Conservation (phyloP, 1,140 invertebrate species). For the Saccostrea glomerata region DNA sequence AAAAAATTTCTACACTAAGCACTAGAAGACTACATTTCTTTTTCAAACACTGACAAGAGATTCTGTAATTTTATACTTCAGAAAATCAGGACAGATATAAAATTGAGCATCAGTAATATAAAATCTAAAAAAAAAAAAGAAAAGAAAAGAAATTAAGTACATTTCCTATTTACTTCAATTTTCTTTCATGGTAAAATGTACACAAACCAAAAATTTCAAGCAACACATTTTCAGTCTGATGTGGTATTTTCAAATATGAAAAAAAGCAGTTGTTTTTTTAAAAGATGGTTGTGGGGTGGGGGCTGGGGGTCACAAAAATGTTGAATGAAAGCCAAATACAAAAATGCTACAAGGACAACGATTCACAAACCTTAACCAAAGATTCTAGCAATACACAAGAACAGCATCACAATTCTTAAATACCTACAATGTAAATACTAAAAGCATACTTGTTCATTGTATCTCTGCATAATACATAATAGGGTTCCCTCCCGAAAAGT, state of each 20-base stretch:
- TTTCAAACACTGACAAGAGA: neutral
- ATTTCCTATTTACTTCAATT: neutral
- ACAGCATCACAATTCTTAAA: neutral
- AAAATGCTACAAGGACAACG: neutral
- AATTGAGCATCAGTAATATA: conserved; percentile 22
- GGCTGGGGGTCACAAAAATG: too few species aligned
- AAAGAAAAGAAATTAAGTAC: neutral
- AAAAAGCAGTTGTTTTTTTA: neutral
- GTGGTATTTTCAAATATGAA: neutral
- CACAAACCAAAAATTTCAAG: neutral
- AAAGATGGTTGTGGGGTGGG: neutral
- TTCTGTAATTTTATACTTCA: conserved; percentile 5
- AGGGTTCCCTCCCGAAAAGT: conserved; percentile 13
- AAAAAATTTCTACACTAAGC: neutral
- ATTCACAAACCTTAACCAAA: neutral
- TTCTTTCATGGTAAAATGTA: neutral
- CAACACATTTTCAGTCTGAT: neutral
- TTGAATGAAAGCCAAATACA: neutral
- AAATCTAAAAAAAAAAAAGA: neutral
- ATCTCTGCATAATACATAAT: neutral
- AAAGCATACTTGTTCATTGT: neutral
- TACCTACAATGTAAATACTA: neutral
- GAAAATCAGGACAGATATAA: neutral
- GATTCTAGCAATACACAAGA: neutral
- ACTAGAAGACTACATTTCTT: neutral